These are phyloP conservation scores for Oreortyx pictus DNA, from an alignment of 2,797 vertebrate species.

Conservation along the genomic window DNA sequence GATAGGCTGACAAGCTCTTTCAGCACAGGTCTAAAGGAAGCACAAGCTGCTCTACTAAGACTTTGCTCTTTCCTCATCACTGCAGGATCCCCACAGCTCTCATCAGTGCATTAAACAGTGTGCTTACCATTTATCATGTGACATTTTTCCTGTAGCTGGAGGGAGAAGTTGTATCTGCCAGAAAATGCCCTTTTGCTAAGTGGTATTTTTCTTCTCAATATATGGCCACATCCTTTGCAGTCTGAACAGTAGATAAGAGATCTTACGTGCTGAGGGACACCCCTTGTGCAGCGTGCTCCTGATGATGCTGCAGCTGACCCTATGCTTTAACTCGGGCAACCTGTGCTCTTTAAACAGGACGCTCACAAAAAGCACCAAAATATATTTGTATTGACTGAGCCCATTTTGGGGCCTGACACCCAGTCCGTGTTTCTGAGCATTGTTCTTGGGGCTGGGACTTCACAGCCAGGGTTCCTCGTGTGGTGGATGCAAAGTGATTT, in stretches of 20 bases:
- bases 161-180: not conserved
- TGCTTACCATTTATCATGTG: not conserved
- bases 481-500: not conserved
- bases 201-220: not conserved
- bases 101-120: not conserved
- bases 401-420: not conserved
- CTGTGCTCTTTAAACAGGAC: not conserved
- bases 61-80: not conserved
- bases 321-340: not conserved
- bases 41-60: not conserved
- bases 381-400: not conserved
- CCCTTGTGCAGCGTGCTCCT: not conserved
- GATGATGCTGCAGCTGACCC: not conserved
- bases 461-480: not conserved
- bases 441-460: not conserved
- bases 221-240: not conserved
- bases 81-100: not conserved
- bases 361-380: not conserved
- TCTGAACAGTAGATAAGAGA: fast-evolving
- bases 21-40: not conserved
- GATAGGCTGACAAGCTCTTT: not conserved
- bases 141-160: not conserved
- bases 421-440: not conserved
- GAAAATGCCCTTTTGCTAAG: not conserved
- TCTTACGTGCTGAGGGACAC: not conserved